Conservation (phyloP, 2,113 vertebrate species). For the Zosterops pallidus region DNA sequence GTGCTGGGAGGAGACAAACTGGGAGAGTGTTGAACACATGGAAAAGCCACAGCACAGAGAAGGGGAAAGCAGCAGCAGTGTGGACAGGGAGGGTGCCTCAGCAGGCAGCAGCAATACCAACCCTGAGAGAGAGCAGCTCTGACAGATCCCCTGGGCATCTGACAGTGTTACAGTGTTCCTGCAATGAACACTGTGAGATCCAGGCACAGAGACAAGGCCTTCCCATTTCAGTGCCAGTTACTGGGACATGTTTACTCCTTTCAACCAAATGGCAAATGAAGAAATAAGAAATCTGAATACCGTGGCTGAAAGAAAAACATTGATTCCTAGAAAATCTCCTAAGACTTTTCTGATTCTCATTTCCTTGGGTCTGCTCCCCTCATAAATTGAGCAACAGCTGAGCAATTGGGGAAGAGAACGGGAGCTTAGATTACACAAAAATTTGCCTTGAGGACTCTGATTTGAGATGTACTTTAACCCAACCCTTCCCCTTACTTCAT, state of each 20-base stretch:
- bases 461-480: not conserved
- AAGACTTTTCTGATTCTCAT: not conserved
- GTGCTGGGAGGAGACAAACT: not conserved
- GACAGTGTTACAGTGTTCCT: accelerated
- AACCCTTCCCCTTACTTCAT: not conserved
- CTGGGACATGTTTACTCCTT: not conserved
- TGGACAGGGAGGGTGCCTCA: not conserved
- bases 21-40: not conserved
- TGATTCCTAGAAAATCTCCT: not conserved
- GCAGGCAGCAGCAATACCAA: accelerated
- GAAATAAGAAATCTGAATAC: not conserved
- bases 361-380: not conserved
- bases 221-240: not conserved
- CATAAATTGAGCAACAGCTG: not conserved
- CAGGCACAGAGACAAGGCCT: not conserved
- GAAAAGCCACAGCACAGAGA: not conserved
- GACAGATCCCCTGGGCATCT: not conserved
- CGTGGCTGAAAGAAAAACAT: not conserved
- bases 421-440: not conserved
- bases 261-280: not conserved
- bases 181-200: not conserved
- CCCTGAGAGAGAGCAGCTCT: not conserved
- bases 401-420: not conserved
- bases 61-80: not conserved
- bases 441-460: not conserved